Conservation (phyloP, 1,140 invertebrate species). For the Drosophila hydei region DNA sequence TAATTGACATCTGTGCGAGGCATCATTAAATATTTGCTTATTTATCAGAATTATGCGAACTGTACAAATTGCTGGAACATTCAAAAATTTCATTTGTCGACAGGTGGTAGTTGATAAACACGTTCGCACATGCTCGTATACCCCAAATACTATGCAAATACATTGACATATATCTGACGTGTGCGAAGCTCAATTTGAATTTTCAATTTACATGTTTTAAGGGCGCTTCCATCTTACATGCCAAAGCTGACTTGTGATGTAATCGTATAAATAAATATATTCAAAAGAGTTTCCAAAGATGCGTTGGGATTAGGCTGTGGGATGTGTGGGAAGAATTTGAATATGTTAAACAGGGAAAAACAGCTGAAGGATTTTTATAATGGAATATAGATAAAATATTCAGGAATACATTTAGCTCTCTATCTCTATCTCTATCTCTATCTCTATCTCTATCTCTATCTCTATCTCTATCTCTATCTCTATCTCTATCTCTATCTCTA, state of each 20-base stretch:
- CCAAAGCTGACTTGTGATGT: slow-evolving; percentile 21
- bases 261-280: slow-evolving; percentile 6
- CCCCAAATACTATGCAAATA: slow-evolving; percentile 21
- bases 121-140: not conserved
- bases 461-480: not conserved
- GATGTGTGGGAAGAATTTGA: too few relatives aligned
- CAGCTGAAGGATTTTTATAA: too few relatives aligned
- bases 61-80: not conserved
- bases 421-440: not conserved
- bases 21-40: slow-evolving; percentile 61
- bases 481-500: not conserved
- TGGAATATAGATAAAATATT: too few relatives aligned
- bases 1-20: slow-evolving; percentile 71
- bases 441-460: not conserved
- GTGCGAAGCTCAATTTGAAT: slow-evolving; percentile 35
- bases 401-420: not conserved
- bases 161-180: slow-evolving; percentile 40
- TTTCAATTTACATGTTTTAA: slow-evolving; percentile 22
- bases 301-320: slow-evolving; percentile 1
- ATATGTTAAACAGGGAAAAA: too few relatives aligned
- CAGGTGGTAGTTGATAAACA: slow-evolving; percentile 22
- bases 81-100: slow-evolving; percentile 8
- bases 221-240: slow-evolving; percentile 1
- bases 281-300: slow-evolving; percentile 9
- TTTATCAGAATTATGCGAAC: slow-evolving; percentile 42